Conservation (phyloP, 1,140 invertebrate species). For the Chelonus insularis region DNA sequence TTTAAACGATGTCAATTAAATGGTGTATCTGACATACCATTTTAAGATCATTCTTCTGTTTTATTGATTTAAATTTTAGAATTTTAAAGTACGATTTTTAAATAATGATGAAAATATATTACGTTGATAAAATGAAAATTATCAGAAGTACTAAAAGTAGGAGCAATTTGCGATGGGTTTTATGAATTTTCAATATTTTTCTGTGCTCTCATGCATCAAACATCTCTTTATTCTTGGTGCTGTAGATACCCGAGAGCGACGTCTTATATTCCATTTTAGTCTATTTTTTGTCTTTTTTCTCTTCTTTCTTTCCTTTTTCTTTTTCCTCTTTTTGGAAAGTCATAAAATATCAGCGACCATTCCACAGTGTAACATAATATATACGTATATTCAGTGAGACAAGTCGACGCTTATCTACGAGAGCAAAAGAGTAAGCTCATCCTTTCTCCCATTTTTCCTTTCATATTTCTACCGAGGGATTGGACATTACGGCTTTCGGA, state of each 20-base stretch:
- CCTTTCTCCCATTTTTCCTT: constrained; percentile 25
- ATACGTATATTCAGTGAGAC: constrained; percentile 20
- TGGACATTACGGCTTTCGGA: constrained; percentile 29
- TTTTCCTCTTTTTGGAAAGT: constrained; percentile 14
- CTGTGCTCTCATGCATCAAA: neutral
- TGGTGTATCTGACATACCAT: too few relatives aligned
- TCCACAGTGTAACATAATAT: constrained; percentile 13
- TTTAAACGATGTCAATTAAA: too few relatives aligned
- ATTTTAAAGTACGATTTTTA: too few relatives aligned
- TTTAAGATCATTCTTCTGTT: too few relatives aligned
- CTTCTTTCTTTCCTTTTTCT: neutral
- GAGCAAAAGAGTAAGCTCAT: neutral
- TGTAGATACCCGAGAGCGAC: neutral
- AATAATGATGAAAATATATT: too few relatives aligned
- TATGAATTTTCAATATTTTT: constrained; percentile 7
- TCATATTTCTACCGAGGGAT: constrained; percentile 27
- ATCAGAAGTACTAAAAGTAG: neutral
- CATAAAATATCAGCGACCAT: constrained; percentile 27
- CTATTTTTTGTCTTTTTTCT: neutral
- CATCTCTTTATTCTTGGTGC: constrained; percentile 1
- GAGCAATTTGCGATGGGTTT: neutral
- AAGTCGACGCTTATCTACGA: neutral
- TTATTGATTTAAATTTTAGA: too few relatives aligned
- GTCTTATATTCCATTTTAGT: constrained; percentile 2
- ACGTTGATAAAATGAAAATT: neutral